These are phyloP conservation scores for Drosophila malerkotliana DNA, from an alignment of 1,140 invertebrate genomes.

Conservation along the genomic window DNA sequence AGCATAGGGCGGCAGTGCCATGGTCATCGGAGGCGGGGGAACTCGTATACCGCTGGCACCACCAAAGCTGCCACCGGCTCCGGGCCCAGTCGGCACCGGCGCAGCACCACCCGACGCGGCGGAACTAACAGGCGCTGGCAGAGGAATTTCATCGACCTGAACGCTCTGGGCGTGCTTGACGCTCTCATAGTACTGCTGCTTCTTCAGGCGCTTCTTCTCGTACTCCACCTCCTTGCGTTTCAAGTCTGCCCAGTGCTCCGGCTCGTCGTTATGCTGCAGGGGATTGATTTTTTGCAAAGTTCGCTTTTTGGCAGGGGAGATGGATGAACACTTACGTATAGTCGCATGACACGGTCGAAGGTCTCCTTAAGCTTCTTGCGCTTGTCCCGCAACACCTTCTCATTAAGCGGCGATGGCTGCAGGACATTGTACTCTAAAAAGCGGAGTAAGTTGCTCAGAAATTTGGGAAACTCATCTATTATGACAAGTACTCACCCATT, in stretches of 20 bases:
- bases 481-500: slow-evolving; percentile 91
- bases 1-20: slow-evolving; percentile 75
- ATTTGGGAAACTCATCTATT: not conserved
- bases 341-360: slow-evolving; percentile 95
- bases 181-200: slow-evolving; percentile 97
- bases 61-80: slow-evolving; percentile 9
- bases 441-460: slow-evolving; percentile 14
- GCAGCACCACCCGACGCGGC: slow-evolving; percentile 1
- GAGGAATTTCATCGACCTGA: slow-evolving; percentile 97
- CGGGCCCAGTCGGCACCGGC: not conserved
- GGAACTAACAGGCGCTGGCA: slow-evolving; percentile 88
- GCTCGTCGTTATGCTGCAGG: slow-evolving; percentile 96
- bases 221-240: slow-evolving; percentile 96
- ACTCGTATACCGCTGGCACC: slow-evolving; percentile 55
- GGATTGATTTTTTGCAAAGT: not conserved
- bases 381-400: slow-evolving; percentile 98
- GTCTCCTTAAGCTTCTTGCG: slow-evolving; percentile 98
- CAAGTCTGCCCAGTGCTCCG: slow-evolving; percentile 95
- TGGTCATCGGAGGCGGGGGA: slow-evolving; percentile 73
- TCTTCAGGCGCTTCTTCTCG: slow-evolving; percentile 93
- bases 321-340: slow-evolving; percentile 94
- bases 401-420: slow-evolving; percentile 96
- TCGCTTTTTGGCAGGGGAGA: slow-evolving; percentile 14
- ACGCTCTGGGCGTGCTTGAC: slow-evolving; percentile 97
- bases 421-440: slow-evolving; percentile 95